These are phyloP conservation scores for Eueremaeus valkanovi DNA, from an alignment of 2,888 invertebrate species.

Conservation along the genomic window DNA sequence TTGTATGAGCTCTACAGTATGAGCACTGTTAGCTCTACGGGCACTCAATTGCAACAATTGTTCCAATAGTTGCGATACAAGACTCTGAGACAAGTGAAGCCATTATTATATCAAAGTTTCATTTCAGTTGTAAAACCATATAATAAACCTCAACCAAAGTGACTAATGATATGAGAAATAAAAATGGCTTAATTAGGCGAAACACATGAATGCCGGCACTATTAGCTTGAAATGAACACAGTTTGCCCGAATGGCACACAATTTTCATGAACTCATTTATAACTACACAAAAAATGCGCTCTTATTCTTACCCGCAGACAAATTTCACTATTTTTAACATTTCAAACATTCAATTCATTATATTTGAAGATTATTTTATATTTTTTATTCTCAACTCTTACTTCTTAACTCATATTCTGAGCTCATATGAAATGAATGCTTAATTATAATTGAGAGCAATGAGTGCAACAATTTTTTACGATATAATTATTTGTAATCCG, in stretches of 20 bases:
- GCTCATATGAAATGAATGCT: background rate
- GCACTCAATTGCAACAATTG: constrained; percentile 24
- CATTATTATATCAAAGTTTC: background rate
- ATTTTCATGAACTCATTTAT: background rate
- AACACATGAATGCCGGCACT: constrained; percentile 25
- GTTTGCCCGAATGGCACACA: background rate
- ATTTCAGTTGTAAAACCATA: background rate
- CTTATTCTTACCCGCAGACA: background rate
- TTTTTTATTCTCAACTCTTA: background rate
- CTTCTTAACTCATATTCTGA: background rate
- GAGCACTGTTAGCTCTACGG: too few relatives aligned
- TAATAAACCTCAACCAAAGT: background rate
- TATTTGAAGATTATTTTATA: background rate
- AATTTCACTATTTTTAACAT: constrained; percentile 3
- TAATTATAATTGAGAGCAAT: background rate
- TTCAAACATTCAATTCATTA: background rate
- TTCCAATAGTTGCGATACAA: background rate
- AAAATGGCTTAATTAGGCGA: constrained; percentile 34
- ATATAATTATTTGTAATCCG: constrained; percentile 10
- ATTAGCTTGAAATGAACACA: background rate
- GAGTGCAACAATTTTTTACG: background rate
- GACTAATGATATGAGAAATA: constrained; percentile 32
- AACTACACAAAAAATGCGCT: background rate
- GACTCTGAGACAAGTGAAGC: background rate
- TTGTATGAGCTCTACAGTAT: too few relatives aligned